Base-by-base conservation (phyloP, 2,113 vertebrate genomes). In the Corythornis vintsioides region DNA sequence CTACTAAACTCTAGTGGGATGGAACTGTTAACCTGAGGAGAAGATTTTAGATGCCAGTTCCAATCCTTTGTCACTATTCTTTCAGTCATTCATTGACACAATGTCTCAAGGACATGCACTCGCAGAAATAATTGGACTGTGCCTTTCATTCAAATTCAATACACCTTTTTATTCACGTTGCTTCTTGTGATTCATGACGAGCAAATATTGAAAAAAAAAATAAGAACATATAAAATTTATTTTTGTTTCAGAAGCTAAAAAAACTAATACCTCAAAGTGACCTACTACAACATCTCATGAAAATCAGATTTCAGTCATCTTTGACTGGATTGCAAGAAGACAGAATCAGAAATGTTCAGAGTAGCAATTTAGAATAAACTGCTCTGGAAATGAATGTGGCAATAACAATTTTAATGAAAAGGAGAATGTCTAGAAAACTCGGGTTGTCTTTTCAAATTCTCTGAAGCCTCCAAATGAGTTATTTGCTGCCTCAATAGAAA, bases 351-450 rank as follows among this genome's bases (percentile, higher is more conserved):
- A 89, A 21, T 25, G 26, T 82, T 94, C 28, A 75, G 16, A 90
- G 12, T 72, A 91, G 19, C 42, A 88, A 88, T 91, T 87, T 76
- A 33, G 17, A 90, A 64, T 88, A 83, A 95, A 91, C 28, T 69
- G 4, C 16, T 78, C 72, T 90, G 55, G 40, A 89, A 82, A 53
- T 5, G 80, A 92, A 81, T 71, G 50, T 79, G 89, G 75, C 59
- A 77, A 33, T 72, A 94, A 82, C 60, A 86, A 87, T 91, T 93
- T 94, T 91, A 96, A 95, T 87, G 70, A 90, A 93, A 82, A 89
- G 6, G 6, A 66, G 35, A 75, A 70, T 86, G 24, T 28, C n/a
- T 94, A 72, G 28, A 83, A 93, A 94, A 80, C 28, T 84, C 56
- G 74, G 63, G 40, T 72, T 90, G 21, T 74, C 31, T 69, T 93